These are phyloP conservation scores for Plotosus lineatus DNA, from an alignment of 2,113 vertebrate species.

Conservation along the genomic window DNA sequence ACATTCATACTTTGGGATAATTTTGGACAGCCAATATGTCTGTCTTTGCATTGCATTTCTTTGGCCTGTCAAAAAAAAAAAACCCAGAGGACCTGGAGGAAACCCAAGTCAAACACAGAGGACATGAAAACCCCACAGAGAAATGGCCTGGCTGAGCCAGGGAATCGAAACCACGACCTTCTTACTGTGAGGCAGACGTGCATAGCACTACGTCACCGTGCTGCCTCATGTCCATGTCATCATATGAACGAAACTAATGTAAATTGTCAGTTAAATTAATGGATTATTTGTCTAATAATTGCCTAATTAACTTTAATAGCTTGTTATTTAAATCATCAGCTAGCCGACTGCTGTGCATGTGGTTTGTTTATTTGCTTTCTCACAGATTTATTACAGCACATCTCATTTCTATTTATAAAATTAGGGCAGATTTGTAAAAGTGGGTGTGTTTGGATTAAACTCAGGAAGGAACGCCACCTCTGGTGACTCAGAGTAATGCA, in stretches of 20 bases:
- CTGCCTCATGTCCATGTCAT: background rate
- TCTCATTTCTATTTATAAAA: background rate
- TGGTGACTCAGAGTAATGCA: slow-evolving; percentile 35
- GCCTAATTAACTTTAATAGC: background rate
- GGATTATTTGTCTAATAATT: background rate
- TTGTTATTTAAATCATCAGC: background rate
- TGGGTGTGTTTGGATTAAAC: slow-evolving; percentile 18
- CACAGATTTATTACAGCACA: background rate
- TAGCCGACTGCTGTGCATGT: background rate
- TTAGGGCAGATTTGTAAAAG: background rate
- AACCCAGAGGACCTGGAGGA: too few relatives aligned
- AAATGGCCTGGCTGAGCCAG: too few relatives aligned
- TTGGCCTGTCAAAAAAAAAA: too few relatives aligned
- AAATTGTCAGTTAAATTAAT: background rate
- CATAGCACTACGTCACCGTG: too few relatives aligned
- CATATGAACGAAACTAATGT: background rate
- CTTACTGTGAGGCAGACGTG: too few relatives aligned
- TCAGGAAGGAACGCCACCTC: background rate
- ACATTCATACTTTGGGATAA: too few relatives aligned
- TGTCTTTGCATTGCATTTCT: too few relatives aligned
- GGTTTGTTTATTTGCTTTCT: background rate
- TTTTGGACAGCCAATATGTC: too few relatives aligned
- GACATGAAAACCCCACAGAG: too few relatives aligned
- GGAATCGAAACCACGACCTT: too few relatives aligned
- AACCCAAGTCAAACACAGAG: too few relatives aligned